A percentile compares a stretch with the other conserved stretches of the same genome.
Conservation (phyloP, 2,113 vertebrate species). For the Rhineura floridana region DNA sequence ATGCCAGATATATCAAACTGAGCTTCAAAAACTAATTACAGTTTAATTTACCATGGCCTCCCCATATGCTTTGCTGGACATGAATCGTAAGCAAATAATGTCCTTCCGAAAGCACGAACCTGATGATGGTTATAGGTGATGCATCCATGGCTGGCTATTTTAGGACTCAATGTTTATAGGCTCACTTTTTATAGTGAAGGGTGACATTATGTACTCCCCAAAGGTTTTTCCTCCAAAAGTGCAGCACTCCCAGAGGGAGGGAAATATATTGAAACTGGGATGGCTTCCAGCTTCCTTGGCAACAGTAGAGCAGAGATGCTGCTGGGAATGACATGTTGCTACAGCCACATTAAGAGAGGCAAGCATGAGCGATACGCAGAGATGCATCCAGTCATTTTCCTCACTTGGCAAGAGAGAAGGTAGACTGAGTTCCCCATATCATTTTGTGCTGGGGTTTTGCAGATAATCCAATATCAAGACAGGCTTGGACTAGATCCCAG, state of each 20-base stretch:
- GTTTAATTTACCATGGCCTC: conserved; percentile 28
- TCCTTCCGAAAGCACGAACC: not conserved
- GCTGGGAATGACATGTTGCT: too few species aligned
- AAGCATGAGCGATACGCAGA: too few species aligned
- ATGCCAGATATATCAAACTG: conserved; percentile 60
- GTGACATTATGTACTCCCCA: not conserved
- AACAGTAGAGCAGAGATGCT: not conserved
- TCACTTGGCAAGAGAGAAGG: too few species aligned
- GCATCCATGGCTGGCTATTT: not conserved
- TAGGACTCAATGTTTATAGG: too few species aligned
- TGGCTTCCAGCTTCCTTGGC: not conserved
- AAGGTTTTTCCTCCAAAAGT: not conserved
- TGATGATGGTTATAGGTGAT: not conserved
- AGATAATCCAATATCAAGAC: not conserved
- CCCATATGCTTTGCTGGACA: conserved; percentile 30
- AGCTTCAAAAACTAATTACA: conserved; percentile 63
- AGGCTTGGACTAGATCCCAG: not conserved
- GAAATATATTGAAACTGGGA: not conserved
- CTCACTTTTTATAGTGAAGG: not conserved
- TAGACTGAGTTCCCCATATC: too few species aligned
- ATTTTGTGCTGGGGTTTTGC: too few species aligned
- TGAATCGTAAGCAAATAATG: not conserved
- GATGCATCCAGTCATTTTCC: too few species aligned
- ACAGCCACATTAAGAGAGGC: too few species aligned
- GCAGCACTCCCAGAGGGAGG: not conserved